Percentiles rank a stretch among this genome's conserved stretches.
phyloP scores from a whole-genome alignment of 2,888 invertebrate genomes.

The Amphipyra berbera region DNA sequence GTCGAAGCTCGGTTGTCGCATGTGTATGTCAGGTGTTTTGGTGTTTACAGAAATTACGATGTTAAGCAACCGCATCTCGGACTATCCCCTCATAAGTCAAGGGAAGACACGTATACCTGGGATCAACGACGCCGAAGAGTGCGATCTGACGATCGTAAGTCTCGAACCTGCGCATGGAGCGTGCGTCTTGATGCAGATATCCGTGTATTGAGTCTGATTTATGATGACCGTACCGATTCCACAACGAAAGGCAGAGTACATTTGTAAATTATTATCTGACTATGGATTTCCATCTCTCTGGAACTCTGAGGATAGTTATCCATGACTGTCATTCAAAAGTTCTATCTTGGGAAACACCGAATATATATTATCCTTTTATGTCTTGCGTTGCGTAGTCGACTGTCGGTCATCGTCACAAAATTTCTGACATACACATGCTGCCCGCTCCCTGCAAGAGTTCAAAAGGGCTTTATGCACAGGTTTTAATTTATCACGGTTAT shows the following conservation, averaged over 20 bases:
- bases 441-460: conserved; percentile 86
- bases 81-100: conserved; percentile 97
- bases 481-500: conserved; percentile 68
- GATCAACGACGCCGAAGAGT: conserved; percentile 97
- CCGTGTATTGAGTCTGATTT: conserved; percentile 66
- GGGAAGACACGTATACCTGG: conserved; percentile 98
- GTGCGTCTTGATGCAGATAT: conserved; percentile 83
- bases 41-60: conserved; percentile 93
- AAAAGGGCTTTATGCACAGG: conserved; percentile 82
- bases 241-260: conserved; percentile 33
- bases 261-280: background rate
- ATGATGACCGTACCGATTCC: conserved; percentile 34
- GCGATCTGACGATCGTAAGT: conserved; percentile 96
- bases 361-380: background rate
- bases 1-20: conserved; percentile 69
- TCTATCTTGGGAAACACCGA: background rate
- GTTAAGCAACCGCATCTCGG: conserved; percentile 95
- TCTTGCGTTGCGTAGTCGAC: conserved; percentile 38
- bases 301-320: conserved; percentile 9
- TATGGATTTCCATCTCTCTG: conserved; percentile 16
- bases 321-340: conserved; percentile 7
- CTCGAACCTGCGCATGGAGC: conserved; percentile 82
- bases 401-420: conserved; percentile 64
- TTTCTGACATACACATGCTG: conserved; percentile 83
- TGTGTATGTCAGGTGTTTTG: conserved; percentile 86